Conservation (phyloP, 2,888 invertebrate species). For the Lysandra coridon region DNA sequence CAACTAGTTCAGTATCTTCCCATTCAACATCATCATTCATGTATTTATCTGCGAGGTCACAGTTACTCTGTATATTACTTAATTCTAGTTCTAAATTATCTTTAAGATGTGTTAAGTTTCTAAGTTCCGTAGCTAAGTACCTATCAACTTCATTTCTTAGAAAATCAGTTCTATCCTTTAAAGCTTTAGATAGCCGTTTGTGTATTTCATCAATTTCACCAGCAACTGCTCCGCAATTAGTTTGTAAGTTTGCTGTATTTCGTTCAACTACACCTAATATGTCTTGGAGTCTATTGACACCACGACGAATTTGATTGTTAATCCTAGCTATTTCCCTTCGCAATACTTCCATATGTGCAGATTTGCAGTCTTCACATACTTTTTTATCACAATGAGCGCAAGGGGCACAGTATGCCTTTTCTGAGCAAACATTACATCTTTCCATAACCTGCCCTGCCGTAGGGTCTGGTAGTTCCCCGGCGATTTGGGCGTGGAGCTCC, state of each 20-base stretch:
- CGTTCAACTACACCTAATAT: conserved; percentile 91
- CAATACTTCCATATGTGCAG: conserved; percentile 97
- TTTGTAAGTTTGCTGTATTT: conserved; percentile 92
- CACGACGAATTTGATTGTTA: conserved; percentile 93
- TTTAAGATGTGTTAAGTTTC: conserved; percentile 91
- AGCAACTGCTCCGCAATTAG: conserved; percentile 93
- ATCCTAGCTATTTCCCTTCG: conserved; percentile 94
- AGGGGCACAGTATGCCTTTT: conserved; percentile 91
- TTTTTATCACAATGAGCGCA: conserved; percentile 99
- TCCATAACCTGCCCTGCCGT: conserved; percentile 96
- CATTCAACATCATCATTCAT: conserved; percentile 94
- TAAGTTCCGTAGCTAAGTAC: conserved; percentile 92
- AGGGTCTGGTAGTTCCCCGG: conserved; percentile 94
- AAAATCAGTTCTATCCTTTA: conserved; percentile 94
- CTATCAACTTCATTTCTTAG: conserved; percentile 94
- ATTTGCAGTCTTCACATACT: conserved; percentile 97
- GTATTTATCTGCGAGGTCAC: conserved; percentile 97
- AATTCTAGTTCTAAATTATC: conserved; percentile 97
- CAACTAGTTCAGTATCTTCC: conserved; percentile 95
- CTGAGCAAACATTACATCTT: conserved; percentile 95
- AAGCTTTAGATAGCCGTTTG: conserved; percentile 90
- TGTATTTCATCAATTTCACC: conserved; percentile 97
- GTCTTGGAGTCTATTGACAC: conserved; percentile 93
- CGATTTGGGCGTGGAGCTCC: conserved; percentile 95
- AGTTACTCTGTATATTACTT: conserved; percentile 96